Percentiles rank a stretch among this genome's conserved stretches.
Evolutionary conservation across 2,113 vertebrate genomes (phyloP).

Genomic region (Etheostoma cragini): DNA sequence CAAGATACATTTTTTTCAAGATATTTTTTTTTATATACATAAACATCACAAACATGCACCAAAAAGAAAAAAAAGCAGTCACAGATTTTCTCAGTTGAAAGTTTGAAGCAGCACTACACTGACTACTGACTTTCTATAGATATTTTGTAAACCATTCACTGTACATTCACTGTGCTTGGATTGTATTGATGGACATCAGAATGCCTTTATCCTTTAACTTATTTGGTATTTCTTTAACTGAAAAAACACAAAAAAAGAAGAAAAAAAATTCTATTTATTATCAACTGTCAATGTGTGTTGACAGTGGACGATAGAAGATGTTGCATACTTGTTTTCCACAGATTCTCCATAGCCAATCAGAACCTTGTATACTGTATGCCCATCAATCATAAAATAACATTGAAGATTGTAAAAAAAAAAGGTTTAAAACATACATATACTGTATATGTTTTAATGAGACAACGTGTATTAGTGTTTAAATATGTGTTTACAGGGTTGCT

Average conservation of each 20-base stretch:
- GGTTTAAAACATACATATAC: neutral
- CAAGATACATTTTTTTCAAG: slow-evolving; percentile 11
- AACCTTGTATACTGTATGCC: neutral
- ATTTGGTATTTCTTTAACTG: neutral
- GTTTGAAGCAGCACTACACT: neutral
- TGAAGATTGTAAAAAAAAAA: neutral
- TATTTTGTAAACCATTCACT: neutral
- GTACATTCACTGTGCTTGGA: neutral
- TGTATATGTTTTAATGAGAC: neutral
- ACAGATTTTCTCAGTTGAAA: neutral
- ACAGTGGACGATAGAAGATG: neutral
- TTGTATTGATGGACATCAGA: neutral
- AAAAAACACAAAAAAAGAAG: neutral
- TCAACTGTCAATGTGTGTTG: neutral
- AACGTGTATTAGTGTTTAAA: neutral
- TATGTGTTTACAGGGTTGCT: neutral
- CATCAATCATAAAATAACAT: neutral
- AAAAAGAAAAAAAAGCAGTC: neutral
- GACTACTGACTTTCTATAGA: neutral
- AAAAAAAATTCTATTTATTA: neutral
- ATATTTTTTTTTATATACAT: slow-evolving; percentile 1
- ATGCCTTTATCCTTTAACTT: neutral
- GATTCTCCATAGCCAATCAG: neutral
- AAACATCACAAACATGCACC: slow-evolving; percentile 13
- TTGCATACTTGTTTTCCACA: neutral